Percentiles rank a stretch among this genome's conserved stretches.
Evolutionary conservation across 2,888 invertebrate genomes (phyloP).

Genomic region (Automeris io): DNA sequence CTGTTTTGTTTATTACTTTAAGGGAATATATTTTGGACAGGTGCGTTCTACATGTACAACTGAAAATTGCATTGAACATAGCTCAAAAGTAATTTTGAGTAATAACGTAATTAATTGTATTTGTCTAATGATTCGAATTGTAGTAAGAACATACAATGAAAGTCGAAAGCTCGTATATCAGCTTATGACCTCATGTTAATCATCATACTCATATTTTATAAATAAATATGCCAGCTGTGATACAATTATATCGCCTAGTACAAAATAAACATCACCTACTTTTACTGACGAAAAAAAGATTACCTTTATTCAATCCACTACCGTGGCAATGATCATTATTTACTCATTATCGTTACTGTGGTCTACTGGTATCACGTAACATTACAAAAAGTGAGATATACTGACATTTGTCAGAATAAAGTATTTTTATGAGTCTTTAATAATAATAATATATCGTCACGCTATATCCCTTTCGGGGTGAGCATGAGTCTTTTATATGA

Average conservation of each 20-base stretch:
- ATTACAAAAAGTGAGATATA: slow-evolving; percentile 5
- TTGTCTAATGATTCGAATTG: too few relatives aligned
- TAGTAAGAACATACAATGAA: neutral
- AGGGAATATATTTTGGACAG: slow-evolving; percentile 32
- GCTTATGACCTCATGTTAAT: neutral
- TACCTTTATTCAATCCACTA: slow-evolving; percentile 5
- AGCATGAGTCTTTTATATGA: too few relatives aligned
- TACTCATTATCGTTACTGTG: slow-evolving; percentile 14
- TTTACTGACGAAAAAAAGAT: slow-evolving; percentile 8
- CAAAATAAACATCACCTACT: slow-evolving; percentile 5
- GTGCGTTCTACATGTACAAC: neutral
- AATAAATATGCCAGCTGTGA: neutral
- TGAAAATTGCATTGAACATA: too few relatives aligned
- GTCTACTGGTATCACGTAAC: slow-evolving; percentile 6
- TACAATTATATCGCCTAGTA: neutral
- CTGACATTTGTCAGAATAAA: too few relatives aligned
- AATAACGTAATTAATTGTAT: neutral
- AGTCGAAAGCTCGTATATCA: neutral
- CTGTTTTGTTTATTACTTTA: slow-evolving; percentile 58
- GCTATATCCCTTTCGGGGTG: too few relatives aligned
- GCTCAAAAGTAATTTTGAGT: too few relatives aligned
- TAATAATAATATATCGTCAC: too few relatives aligned
- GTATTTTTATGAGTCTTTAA: too few relatives aligned
- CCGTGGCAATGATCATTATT: slow-evolving; percentile 14
- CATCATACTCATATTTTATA: neutral